Evolutionary conservation across 2,797 vertebrate genomes (phyloP).

Genomic region (Sorex maritimensis): DNA sequence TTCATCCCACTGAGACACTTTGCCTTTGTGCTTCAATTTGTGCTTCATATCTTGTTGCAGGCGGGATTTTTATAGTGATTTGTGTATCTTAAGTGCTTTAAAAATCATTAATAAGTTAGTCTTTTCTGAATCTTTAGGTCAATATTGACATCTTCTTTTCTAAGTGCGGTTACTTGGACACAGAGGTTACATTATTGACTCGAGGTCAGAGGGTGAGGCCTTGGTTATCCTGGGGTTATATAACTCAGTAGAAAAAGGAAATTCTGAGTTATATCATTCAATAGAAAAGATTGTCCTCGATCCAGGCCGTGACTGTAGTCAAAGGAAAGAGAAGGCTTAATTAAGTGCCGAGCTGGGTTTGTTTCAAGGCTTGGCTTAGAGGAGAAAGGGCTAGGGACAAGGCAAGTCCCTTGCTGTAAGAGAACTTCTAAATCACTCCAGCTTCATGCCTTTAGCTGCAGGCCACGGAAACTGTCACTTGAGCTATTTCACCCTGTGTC

Average conservation of each 20-base stretch:
- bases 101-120: constrained; percentile 70
- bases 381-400: background rate
- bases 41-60: too few relatives aligned
- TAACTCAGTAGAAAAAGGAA: constrained; percentile 35
- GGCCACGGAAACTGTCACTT: constrained; percentile 13
- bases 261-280: background rate
- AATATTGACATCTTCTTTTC: constrained; percentile 58
- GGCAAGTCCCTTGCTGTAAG: background rate
- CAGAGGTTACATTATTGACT: constrained; percentile 36
- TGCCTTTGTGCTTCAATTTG: background rate
- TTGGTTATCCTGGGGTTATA: background rate
- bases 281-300: constrained; percentile 40
- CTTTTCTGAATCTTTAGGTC: constrained; percentile 48
- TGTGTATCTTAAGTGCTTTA: constrained; percentile 65
- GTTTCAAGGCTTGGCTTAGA: constrained; percentile 28
- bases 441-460: background rate
- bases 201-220: constrained; percentile 15
- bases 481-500: background rate
- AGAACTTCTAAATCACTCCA: constrained; percentile 25
- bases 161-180: background rate
- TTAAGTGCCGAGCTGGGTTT: constrained; percentile 27
- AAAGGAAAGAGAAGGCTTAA: constrained; percentile 48
- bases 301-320: constrained; percentile 61
- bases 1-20: background rate
- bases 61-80: constrained; percentile 49